phyloP scores from a whole-genome alignment of 1,140 invertebrate genomes.

The Aphaenogaster rudis region DNA sequence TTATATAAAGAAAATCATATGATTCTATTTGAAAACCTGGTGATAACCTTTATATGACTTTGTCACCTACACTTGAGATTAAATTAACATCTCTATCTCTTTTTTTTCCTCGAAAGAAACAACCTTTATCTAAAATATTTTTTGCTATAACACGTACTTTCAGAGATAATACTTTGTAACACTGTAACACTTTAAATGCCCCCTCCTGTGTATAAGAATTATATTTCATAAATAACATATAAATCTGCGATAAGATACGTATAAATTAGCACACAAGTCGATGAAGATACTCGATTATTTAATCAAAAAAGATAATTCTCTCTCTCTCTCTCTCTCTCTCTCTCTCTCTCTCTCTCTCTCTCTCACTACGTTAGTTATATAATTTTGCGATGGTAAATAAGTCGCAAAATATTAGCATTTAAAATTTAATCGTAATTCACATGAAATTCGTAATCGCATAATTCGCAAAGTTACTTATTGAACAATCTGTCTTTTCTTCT shows the following conservation, averaged over 20 bases:
- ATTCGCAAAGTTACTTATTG: neutral
- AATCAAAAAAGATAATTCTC: neutral
- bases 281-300: conserved; percentile 13
- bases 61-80: too few relatives aligned
- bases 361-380: neutral
- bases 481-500: neutral
- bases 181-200: too few relatives aligned
- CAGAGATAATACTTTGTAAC: too few relatives aligned
- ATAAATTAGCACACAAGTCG: neutral
- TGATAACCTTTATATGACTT: too few relatives aligned
- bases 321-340: neutral
- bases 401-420: conserved; percentile 2
- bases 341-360: neutral
- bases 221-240: neutral
- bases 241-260: neutral
- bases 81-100: too few relatives aligned
- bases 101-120: too few relatives aligned
- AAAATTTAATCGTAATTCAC: conserved; percentile 5
- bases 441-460: neutral
- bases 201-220: neutral
- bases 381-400: neutral
- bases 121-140: too few relatives aligned
- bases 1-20: too few relatives aligned
- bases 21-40: too few relatives aligned
- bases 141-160: too few relatives aligned